Evolutionary conservation across 1,140 invertebrate genomes (phyloP).

Genomic region (Drosophila simulans): DNA sequence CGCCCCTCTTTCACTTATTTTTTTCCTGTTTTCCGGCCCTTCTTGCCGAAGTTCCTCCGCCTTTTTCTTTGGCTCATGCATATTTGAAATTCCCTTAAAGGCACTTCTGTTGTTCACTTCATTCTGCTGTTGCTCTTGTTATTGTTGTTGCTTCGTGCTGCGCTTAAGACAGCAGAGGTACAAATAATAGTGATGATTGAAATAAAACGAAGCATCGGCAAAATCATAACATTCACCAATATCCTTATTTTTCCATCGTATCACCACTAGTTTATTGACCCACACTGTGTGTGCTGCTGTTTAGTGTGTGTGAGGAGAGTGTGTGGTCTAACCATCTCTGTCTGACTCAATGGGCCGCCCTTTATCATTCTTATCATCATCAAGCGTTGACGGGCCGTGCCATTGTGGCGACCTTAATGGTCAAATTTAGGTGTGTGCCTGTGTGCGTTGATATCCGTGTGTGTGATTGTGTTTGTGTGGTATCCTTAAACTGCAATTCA

Average conservation of each 20-base stretch:
- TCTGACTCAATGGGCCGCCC: slow-evolving; percentile 3
- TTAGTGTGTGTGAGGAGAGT: slow-evolving; percentile 25
- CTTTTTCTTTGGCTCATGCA: slow-evolving; percentile 70
- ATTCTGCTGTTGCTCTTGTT: slow-evolving; percentile 40
- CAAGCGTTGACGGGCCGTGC: slow-evolving; percentile 70
- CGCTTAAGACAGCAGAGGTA: slow-evolving; percentile 11
- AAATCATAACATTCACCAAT: no score
- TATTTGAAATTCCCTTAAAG: slow-evolving; percentile 83
- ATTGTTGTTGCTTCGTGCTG: slow-evolving; percentile 31
- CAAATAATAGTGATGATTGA: neutral
- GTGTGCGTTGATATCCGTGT: slow-evolving; percentile 6
- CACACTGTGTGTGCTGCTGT: slow-evolving; percentile 33
- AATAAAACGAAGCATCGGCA: neutral
- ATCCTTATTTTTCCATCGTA: neutral
- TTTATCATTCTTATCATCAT: slow-evolving; percentile 62
- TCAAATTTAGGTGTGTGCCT: slow-evolving; percentile 59
- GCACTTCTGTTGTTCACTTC: slow-evolving; percentile 73
- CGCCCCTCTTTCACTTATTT: neutral
- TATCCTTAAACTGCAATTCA: slow-evolving; percentile 82
- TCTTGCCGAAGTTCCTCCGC: slow-evolving; percentile 13
- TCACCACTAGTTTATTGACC: neutral
- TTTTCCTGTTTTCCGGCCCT: neutral
- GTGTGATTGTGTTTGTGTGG: slow-evolving; percentile 24
- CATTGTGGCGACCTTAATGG: slow-evolving; percentile 78
- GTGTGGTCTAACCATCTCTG: slow-evolving; percentile 6